Conservation (phyloP, 2,113 vertebrate species). For the Rhinogobius similis region DNA sequence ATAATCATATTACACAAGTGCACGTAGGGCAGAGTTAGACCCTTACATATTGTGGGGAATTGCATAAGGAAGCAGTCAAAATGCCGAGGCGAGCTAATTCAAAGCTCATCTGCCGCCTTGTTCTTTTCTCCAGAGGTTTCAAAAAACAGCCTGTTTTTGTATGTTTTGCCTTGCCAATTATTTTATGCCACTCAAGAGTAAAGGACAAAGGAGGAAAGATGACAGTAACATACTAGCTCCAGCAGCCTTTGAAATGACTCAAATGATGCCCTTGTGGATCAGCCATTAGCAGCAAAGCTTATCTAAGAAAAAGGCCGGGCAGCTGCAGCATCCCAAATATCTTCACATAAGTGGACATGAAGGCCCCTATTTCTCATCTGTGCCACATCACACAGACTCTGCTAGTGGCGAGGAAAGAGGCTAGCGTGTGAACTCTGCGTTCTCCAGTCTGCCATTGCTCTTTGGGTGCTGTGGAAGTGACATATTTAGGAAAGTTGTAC, state of each 20-base stretch:
- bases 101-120: constrained; percentile 17
- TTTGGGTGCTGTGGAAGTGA: constrained; percentile 8
- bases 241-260: constrained; percentile 40
- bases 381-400: constrained; percentile 65
- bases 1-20: constrained; percentile 9
- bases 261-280: constrained; percentile 54
- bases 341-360: constrained; percentile 54
- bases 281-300: constrained; percentile 57
- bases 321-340: constrained; percentile 52
- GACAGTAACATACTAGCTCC: constrained; percentile 23
- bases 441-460: constrained; percentile 56
- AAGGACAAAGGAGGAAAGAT: constrained; percentile 37
- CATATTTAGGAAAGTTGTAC: neutral
- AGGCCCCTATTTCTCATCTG: constrained; percentile 51
- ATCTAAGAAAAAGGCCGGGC: constrained; percentile 49
- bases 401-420: constrained; percentile 48
- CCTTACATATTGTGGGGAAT: constrained; percentile 1
- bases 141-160: constrained; percentile 19
- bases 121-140: constrained; percentile 27
- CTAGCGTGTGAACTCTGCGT: constrained; percentile 51
- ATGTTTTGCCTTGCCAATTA: constrained; percentile 49
- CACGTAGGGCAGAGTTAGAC: constrained; percentile 6
- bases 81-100: constrained; percentile 22
- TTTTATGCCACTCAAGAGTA: constrained; percentile 50
- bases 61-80: constrained; percentile 7